A percentile compares a stretch with the other conserved stretches of the same genome.
phyloP scores from a whole-genome alignment of 2,113 vertebrate genomes.

The Platysternon megacephalum region DNA sequence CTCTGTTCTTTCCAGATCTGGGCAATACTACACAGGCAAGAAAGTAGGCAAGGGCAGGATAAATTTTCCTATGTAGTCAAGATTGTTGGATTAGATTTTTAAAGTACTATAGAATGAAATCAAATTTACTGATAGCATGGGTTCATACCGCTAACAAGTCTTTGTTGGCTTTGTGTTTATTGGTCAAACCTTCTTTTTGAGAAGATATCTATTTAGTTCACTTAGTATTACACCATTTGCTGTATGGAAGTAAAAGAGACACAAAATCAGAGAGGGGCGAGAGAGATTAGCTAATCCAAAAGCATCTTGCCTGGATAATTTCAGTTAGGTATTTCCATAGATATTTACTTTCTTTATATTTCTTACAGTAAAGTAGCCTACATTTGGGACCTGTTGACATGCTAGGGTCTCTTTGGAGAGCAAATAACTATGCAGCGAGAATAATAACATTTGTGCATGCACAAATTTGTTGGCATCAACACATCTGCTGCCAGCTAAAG shows the following conservation, averaged over 20 bases:
- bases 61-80: not conserved
- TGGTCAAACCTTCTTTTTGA: not conserved
- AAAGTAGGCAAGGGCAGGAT: too few species aligned
- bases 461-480: not conserved
- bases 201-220: not conserved
- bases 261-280: not conserved
- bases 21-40: not conserved
- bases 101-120: not conserved
- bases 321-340: not conserved
- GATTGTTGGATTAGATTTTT: not conserved
- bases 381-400: not conserved
- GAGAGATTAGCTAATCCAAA: not conserved
- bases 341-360: not conserved
- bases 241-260: not conserved
- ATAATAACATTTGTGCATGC: not conserved
- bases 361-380: not conserved
- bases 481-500: not conserved
- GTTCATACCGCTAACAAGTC: not conserved
- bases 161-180: not conserved
- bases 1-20: not conserved
- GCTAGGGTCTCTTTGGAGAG: not conserved
- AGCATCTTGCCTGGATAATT: not conserved
- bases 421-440: not conserved
- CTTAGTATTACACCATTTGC: not conserved
- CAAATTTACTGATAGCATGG: not conserved